Evolutionary conservation across 2,888 invertebrate species (phyloP).

Genomic region (Gastracanthus pulcherrimus): DNA sequence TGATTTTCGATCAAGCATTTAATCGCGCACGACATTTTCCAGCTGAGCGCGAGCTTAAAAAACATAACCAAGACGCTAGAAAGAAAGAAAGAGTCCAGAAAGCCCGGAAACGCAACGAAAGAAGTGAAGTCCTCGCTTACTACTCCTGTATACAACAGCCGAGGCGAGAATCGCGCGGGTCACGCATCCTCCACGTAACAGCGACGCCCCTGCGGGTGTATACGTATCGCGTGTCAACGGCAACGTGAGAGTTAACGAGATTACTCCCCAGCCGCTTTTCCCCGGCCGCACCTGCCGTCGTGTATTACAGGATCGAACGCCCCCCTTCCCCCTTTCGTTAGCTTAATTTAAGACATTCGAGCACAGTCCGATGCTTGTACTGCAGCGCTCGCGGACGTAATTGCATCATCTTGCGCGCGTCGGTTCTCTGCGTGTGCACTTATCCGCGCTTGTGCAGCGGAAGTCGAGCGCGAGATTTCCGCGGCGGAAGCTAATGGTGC

Average conservation of each 20-base stretch:
- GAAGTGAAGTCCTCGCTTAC: background rate
- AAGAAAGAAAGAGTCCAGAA: background rate
- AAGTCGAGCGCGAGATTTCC: background rate
- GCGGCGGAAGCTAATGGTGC: too few relatives aligned
- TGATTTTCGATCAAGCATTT: too few relatives aligned
- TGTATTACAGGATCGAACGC: background rate
- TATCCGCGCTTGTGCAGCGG: background rate
- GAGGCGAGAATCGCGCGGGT: background rate
- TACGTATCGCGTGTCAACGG: constrained; percentile 21
- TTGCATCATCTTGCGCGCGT: constrained; percentile 21
- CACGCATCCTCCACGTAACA: background rate
- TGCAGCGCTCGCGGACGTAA: background rate
- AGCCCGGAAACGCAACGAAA: background rate
- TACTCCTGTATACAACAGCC: background rate
- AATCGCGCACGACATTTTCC: background rate
- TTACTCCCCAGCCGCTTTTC: constrained; percentile 64
- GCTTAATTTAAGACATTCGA: constrained; percentile 32
- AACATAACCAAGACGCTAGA: background rate
- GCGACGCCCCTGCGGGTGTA: too few relatives aligned
- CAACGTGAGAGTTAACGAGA: constrained; percentile 56
- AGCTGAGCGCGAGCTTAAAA: background rate
- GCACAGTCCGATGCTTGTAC: too few relatives aligned
- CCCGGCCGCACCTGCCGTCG: background rate
- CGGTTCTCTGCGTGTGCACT: background rate
- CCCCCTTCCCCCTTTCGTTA: background rate